These are phyloP conservation scores for Macaria liturata DNA, from an alignment of 2,888 invertebrate species.

Conservation along the genomic window DNA sequence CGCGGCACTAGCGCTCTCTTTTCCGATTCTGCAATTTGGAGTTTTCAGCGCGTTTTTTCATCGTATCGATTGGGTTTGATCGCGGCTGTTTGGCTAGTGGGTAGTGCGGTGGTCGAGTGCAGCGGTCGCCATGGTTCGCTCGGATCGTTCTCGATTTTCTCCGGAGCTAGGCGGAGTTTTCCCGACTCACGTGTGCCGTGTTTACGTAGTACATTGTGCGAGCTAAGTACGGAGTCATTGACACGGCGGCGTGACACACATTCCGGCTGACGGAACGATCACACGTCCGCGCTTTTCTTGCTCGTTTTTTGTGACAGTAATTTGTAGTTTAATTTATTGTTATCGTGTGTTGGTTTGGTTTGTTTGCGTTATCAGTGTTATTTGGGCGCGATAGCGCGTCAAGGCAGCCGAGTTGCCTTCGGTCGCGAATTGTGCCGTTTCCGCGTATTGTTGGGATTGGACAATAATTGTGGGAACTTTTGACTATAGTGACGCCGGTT, in stretches of 20 bases:
- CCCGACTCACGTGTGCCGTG: conserved; percentile 70
- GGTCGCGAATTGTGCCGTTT: conserved; percentile 45
- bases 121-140: conserved; percentile 42
- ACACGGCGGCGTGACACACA: conserved; percentile 80
- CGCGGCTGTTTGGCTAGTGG: conserved; percentile 40
- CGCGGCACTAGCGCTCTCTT: conserved; percentile 65
- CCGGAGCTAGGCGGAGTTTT: conserved; percentile 48
- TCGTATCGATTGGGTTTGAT: conserved; percentile 50
- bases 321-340: conserved; percentile 52
- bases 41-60: conserved; percentile 42
- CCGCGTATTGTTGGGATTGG: conserved; percentile 29
- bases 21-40: conserved; percentile 52
- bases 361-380: conserved; percentile 51
- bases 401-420: conserved; percentile 47
- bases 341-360: conserved; percentile 45
- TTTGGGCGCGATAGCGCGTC: conserved; percentile 49
- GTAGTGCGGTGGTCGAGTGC: conserved; percentile 43
- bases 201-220: conserved; percentile 65
- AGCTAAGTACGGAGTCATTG: conserved; percentile 71
- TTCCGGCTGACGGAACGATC: conserved; percentile 70
- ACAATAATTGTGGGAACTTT: conserved; percentile 28
- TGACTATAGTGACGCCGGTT: conserved; percentile 10
- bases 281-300: conserved; percentile 63
- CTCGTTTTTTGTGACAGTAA: conserved; percentile 45
- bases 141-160: conserved; percentile 44